phyloP scores from a whole-genome alignment of 2,888 invertebrate genomes.

The Molorchus minor region DNA sequence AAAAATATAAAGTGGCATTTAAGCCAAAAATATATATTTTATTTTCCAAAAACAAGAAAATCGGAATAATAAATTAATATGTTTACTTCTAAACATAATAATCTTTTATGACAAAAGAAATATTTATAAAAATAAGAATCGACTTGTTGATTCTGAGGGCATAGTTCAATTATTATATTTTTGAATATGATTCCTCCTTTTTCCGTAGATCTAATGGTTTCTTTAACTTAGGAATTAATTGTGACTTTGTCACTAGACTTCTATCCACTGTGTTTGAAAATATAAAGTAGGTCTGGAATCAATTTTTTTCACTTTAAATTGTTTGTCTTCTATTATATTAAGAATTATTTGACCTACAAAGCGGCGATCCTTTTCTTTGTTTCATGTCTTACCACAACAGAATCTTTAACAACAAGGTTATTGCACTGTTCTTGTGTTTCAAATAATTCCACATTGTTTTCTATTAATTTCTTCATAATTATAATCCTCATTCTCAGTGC shows the following conservation, averaged over 20 bases:
- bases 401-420: not conserved
- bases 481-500: not conserved
- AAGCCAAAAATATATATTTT: too few species aligned
- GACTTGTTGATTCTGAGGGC: too few species aligned
- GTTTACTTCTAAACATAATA: too few species aligned
- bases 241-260: not conserved
- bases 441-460: not conserved
- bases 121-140: too few species aligned
- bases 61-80: too few species aligned
- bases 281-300: not conserved
- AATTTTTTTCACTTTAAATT: not conserved
- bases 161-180: too few species aligned
- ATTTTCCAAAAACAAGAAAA: too few species aligned
- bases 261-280: not conserved
- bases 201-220: slow-evolving; percentile 3
- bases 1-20: too few species aligned
- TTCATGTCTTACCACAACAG: not conserved
- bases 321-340: too few species aligned
- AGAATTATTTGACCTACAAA: too few species aligned
- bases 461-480: not conserved
- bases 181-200: not conserved
- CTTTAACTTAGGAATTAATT: not conserved
- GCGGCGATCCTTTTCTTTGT: not conserved
- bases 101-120: too few species aligned
- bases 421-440: not conserved